Percentiles rank a stretch among this genome's conserved stretches.
Evolutionary conservation across 2,797 vertebrate species (phyloP).

Genomic region (Ceryle rudis): DNA sequence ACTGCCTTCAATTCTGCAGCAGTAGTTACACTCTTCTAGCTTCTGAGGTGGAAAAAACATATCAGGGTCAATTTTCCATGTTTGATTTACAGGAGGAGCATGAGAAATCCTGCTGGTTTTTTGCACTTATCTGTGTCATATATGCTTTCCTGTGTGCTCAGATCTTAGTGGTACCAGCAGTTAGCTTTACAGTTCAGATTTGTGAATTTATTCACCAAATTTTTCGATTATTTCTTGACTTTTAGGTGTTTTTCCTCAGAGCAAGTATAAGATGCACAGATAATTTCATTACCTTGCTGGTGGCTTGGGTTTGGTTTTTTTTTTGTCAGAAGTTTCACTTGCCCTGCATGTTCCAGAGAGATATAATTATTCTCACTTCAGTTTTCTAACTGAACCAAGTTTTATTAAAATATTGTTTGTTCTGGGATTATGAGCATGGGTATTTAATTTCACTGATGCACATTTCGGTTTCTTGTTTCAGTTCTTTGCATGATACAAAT

Average conservation of each 20-base stretch:
- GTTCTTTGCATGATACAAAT: slow-evolving; percentile 5
- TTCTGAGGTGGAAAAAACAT: neutral
- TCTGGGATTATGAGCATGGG: neutral
- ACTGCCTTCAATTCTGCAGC: neutral
- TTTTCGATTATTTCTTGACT: neutral
- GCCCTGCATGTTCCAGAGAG: neutral
- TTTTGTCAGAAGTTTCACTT: neutral
- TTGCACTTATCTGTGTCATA: neutral
- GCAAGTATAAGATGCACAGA: neutral
- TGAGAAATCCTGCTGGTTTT: neutral
- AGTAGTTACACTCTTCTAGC: neutral
- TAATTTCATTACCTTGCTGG: neutral
- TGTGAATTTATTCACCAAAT: neutral
- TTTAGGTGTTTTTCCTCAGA: neutral
- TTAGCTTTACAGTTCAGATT: neutral
- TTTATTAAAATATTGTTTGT: slow-evolving; percentile 30
- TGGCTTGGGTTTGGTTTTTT: neutral
- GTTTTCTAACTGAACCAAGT: neutral
- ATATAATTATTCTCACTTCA: no score
- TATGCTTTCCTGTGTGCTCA: neutral
- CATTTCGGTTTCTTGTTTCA: neutral
- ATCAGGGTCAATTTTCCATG: neutral
- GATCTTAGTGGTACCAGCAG: neutral
- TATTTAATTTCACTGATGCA: neutral
- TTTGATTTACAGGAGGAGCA: neutral